Percentiles rank a stretch among this genome's conserved stretches.
Evolutionary conservation across 2,888 invertebrate species (phyloP).

Genomic region (Boloria euphrosyne): DNA sequence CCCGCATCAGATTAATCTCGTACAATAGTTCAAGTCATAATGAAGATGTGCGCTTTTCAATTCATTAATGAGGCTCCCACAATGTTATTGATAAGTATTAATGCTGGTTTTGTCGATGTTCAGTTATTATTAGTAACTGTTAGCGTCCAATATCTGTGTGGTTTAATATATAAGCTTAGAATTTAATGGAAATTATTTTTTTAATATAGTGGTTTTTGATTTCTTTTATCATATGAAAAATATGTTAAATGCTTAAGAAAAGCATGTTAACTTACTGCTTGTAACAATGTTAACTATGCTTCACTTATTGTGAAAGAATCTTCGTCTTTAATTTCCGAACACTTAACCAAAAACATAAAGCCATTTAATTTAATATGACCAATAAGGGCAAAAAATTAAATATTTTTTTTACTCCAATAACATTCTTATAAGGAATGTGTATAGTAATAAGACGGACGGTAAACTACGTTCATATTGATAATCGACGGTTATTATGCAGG

Average conservation of each 20-base stretch:
- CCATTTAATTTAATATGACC: slow-evolving; percentile 12
- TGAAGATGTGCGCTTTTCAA: slow-evolving; percentile 75
- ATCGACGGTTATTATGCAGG: slow-evolving; percentile 72
- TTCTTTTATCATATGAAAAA: no score
- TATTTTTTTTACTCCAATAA: slow-evolving; percentile 46
- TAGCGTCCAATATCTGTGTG: slow-evolving; percentile 51
- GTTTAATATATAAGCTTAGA: not conserved
- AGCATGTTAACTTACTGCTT: no score
- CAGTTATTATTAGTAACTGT: slow-evolving; percentile 60
- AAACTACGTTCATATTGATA: slow-evolving; percentile 76
- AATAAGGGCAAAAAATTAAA: slow-evolving; percentile 10
- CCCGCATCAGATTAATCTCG: slow-evolving; percentile 69
- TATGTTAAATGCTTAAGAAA: no score
- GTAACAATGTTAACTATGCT: no score
- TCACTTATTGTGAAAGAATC: no score
- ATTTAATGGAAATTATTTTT: not conserved
- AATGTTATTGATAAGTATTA: slow-evolving; percentile 65
- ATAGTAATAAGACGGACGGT: slow-evolving; percentile 61
- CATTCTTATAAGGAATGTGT: slow-evolving; percentile 43
- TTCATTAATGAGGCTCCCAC: slow-evolving; percentile 72
- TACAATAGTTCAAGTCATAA: slow-evolving; percentile 71
- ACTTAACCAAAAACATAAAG: not conserved
- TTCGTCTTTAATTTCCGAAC: not conserved
- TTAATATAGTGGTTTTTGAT: no score
- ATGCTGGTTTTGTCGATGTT: slow-evolving; percentile 62